A percentile compares a stretch with the other conserved stretches of the same genome.
Conservation (phyloP, 2,797 vertebrate genomes). For the Chrosomus eos region DNA sequence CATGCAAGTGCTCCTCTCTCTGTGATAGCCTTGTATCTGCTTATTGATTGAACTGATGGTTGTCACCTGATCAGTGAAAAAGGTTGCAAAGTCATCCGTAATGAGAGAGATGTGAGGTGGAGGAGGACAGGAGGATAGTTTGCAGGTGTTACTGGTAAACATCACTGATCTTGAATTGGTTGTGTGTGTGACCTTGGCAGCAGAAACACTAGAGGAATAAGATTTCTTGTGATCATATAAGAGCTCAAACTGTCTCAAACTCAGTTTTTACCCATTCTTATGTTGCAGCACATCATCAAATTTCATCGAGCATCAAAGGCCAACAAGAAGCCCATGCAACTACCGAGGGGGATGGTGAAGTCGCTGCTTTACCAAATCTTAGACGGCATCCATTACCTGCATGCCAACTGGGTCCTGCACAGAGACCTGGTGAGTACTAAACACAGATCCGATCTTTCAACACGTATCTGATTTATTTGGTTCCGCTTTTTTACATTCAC, state of each 20-base stretch:
- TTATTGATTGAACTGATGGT: background rate
- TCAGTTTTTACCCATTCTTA: slow-evolving; percentile 34
- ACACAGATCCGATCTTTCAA: background rate
- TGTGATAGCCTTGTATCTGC: background rate
- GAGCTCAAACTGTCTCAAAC: background rate
- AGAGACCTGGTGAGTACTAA: slow-evolving; percentile 93
- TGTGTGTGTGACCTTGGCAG: background rate
- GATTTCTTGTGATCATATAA: background rate
- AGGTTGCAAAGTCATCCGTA: background rate
- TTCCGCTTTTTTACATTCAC: background rate
- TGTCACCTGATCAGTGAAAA: background rate
- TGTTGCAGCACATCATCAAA: slow-evolving; percentile 96
- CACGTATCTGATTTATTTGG: background rate
- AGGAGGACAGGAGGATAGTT: background rate
- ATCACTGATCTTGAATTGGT: background rate
- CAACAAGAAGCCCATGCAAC: slow-evolving; percentile 99
- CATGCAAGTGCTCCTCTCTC: background rate
- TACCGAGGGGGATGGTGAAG: slow-evolving; percentile 99
- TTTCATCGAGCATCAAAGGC: slow-evolving; percentile 99
- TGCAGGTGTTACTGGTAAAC: background rate
- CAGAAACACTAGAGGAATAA: background rate
- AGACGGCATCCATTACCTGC: slow-evolving; percentile 99
- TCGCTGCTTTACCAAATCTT: slow-evolving; percentile 99
- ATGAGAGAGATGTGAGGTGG: background rate
- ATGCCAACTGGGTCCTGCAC: slow-evolving; percentile 99